These are phyloP conservation scores for Aphidius gifuensis DNA, from an alignment of 1,140 invertebrate species.

Conservation along the genomic window DNA sequence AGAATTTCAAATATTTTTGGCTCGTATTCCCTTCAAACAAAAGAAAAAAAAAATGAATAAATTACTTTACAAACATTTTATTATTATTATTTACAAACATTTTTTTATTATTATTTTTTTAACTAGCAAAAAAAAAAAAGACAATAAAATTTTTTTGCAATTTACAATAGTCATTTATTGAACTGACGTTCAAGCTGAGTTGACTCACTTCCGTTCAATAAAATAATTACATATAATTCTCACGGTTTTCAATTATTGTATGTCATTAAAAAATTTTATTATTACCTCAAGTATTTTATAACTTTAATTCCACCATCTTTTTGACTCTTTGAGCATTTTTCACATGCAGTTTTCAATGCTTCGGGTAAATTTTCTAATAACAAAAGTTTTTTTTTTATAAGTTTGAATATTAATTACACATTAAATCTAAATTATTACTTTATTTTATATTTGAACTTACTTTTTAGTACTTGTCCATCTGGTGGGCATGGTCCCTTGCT, in stretches of 20 bases:
- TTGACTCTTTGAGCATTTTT: conserved; percentile 44
- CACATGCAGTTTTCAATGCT: conserved; percentile 39
- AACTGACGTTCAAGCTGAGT: not conserved
- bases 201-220: not conserved
- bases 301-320: conserved; percentile 36
- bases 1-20: conserved; percentile 32
- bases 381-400: conserved; percentile 6
- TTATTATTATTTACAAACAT: too few relatives aligned
- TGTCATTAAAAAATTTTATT: not conserved
- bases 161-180: conserved; percentile 1
- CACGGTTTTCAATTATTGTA: too few relatives aligned
- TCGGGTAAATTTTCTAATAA: conserved; percentile 39
- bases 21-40: conserved; percentile 35
- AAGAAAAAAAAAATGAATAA: conserved; percentile 13
- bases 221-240: too few relatives aligned
- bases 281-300: conserved; percentile 34
- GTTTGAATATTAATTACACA: not conserved
- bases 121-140: too few relatives aligned
- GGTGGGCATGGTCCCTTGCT: conserved; percentile 57
- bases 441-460: conserved; percentile 48
- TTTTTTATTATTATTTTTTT: too few relatives aligned
- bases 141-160: not conserved
- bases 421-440: not conserved
- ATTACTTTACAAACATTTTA: not conserved
- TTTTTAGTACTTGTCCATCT: conserved; percentile 58